Evolutionary conservation across 2,113 vertebrate species (phyloP).

Genomic region (Jacana jacana): DNA sequence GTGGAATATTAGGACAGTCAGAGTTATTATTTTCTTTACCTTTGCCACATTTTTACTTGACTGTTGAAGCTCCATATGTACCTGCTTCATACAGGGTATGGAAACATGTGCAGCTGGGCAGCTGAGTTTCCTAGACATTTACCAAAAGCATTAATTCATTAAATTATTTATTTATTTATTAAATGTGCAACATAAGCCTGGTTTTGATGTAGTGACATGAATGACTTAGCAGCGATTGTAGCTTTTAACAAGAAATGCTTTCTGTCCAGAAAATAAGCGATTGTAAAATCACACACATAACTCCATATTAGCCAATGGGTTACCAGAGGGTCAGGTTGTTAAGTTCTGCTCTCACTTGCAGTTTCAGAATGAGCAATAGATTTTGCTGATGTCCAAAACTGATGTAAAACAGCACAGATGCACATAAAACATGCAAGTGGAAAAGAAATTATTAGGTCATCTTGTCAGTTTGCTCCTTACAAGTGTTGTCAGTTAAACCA

Average conservation of each 20-base stretch:
- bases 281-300: background rate
- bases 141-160: background rate
- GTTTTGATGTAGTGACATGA: background rate
- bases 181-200: background rate
- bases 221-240: background rate
- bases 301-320: background rate
- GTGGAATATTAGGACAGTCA: background rate
- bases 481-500: background rate
- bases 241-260: background rate
- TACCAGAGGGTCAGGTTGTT: background rate
- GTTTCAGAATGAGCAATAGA: background rate
- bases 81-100: background rate
- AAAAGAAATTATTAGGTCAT: background rate
- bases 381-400: background rate
- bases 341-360: background rate
- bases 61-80: background rate
- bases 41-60: background rate
- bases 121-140: background rate
- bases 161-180: background rate
- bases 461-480: background rate
- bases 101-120: background rate
- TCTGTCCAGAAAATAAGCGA: background rate
- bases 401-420: background rate
- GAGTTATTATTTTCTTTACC: background rate
- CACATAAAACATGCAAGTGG: background rate